Conservation (phyloP, 2,113 vertebrate genomes). For the Phalacrocorax aristotelis region DNA sequence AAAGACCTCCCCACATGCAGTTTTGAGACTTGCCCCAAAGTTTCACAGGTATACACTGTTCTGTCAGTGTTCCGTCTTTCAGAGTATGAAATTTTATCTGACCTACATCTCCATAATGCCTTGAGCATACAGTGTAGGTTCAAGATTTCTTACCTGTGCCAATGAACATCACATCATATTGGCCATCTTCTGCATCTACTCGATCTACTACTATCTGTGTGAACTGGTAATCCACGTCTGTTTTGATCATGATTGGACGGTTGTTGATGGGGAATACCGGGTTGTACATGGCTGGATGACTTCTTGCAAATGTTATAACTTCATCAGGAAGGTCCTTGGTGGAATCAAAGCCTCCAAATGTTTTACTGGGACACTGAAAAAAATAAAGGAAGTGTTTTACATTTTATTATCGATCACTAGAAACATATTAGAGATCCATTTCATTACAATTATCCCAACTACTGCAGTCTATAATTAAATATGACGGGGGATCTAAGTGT, state of each 20-base stretch:
- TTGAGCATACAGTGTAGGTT: neutral
- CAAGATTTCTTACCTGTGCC: conserved; percentile 84
- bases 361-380: conserved; percentile 94
- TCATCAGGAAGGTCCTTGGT: conserved; percentile 98
- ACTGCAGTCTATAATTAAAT: neutral
- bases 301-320: conserved; percentile 94
- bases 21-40: neutral
- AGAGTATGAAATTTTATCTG: neutral
- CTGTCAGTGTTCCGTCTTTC: neutral
- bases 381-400: neutral
- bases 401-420: neutral
- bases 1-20: neutral
- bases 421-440: neutral
- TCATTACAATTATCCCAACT: neutral
- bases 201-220: conserved; percentile 96
- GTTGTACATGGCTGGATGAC: conserved; percentile 97
- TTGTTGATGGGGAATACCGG: conserved; percentile 91
- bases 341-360: conserved; percentile 96
- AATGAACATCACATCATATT: conserved; percentile 99
- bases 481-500: neutral
- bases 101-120: neutral
- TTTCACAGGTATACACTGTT: neutral
- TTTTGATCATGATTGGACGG: conserved; percentile 93
- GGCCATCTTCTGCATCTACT: conserved; percentile 95
- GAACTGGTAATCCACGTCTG: conserved; percentile 96